Evolutionary conservation across 2,113 vertebrate genomes (phyloP), one percentile per base, ranked within the genome.

Genomic region (Toxotes chatareus): DNA sequence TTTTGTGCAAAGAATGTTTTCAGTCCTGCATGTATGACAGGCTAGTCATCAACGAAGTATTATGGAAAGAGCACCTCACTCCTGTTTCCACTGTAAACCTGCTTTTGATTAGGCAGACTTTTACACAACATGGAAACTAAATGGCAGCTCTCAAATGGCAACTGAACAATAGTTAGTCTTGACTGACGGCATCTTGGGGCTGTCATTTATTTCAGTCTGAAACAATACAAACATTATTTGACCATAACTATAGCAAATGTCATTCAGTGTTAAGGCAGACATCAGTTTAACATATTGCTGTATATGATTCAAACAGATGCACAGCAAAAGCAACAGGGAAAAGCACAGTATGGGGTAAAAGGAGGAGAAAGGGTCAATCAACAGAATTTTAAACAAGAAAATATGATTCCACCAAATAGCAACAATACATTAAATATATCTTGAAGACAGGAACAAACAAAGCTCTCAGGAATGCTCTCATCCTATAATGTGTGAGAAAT

Each of bases 161-260:
- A 86, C 80, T 49, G 78, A 80, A 89, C 49, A 85, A 73, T 23
- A 82, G 66, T 71, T 36, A 34, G 71, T 84, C 64, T 62, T 11
- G 23, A 79, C 63, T 49, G 69, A 79, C 49, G 32, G 55, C 72
- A 79, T 86, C 73, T 70, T 63, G 21, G 85, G 77, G 82, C 81
- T 86, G 80, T 82, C 64, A 14, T 94, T 93, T 93, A 93, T 93
- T 94, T 92, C 73, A 61, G 72, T 85, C 84, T 90, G 81, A 90
- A 90, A 91, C 79, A 61, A 87, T 79, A 90, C 77, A 84, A 69
- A 78, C 21, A 0, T 86, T 55, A 83, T 62, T 71, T 27, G 31
- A 86, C 79, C 60, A 36, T 27, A 70, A 80, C 74, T 73, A 49
- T 27, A 66, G 79, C 51, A 42, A 66, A 59, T 19, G 44, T 70